These are phyloP conservation scores for Pelecanoides urinatrix DNA, from an alignment of 2,113 vertebrate genomes.

Conservation along the genomic window DNA sequence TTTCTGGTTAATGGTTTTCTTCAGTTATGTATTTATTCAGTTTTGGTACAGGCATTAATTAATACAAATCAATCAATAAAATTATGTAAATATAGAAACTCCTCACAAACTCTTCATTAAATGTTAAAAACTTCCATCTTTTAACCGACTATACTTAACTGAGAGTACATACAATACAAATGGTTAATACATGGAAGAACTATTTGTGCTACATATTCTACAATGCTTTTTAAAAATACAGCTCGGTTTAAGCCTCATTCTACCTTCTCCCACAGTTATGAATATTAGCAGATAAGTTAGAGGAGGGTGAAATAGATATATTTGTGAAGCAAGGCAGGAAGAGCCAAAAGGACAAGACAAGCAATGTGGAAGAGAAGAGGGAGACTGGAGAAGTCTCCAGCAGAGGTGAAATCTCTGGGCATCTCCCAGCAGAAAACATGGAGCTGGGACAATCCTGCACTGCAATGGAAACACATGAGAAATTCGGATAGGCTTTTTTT, in stretches of 20 bases:
- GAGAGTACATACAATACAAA: not conserved
- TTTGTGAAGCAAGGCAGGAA: not conserved
- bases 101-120: not conserved
- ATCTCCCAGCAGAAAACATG: not conserved
- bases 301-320: not conserved
- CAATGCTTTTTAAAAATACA: not conserved
- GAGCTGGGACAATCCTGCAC: not conserved
- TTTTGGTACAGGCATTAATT: not conserved
- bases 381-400: not conserved
- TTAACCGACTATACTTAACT: not conserved
- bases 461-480: not conserved
- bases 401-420: not conserved
- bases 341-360: not conserved
- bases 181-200: not conserved
- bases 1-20: not conserved
- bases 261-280: not conserved
- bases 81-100: not conserved
- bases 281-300: not conserved
- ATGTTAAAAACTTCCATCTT: not conserved
- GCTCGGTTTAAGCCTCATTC: not conserved
- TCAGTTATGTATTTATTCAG: not conserved
- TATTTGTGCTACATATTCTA: not conserved
- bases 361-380: not conserved
- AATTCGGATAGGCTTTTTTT: not conserved
- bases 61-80: not conserved